Percentiles rank a stretch among this genome's conserved stretches.
Conservation (phyloP, 2,797 vertebrate species). For the Steatocranus sp. region DNA sequence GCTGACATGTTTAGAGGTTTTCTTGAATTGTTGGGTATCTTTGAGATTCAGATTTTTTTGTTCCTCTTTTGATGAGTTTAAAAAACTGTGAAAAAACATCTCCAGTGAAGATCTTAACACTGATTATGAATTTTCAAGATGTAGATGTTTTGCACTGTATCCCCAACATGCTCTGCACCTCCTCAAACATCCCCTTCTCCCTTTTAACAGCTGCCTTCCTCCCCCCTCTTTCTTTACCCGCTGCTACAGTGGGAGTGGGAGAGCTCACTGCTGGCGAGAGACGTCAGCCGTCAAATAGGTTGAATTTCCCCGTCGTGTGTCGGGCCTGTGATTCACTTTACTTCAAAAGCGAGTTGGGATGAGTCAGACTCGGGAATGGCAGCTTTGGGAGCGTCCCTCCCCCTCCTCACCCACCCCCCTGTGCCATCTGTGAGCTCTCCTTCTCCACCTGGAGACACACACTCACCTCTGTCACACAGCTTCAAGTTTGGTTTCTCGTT, state of each 20-base stretch:
- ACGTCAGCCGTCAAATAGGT: slow-evolving; percentile 36
- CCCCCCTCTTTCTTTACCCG: slow-evolving; percentile 23
- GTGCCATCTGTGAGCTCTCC: slow-evolving; percentile 57
- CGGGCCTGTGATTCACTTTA: slow-evolving; percentile 45
- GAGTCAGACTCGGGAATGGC: slow-evolving; percentile 37
- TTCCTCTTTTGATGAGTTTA: not conserved
- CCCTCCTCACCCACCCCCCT: not conserved
- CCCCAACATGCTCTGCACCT: slow-evolving; percentile 26
- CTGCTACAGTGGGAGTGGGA: slow-evolving; percentile 23
- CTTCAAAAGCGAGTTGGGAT: slow-evolving; percentile 39
- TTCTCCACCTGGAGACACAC: slow-evolving; percentile 20
- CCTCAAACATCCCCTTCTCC: slow-evolving; percentile 13
- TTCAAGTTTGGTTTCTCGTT: slow-evolving; percentile 20
- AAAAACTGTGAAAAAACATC: not conserved
- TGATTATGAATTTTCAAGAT: slow-evolving; percentile 16
- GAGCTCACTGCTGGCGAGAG: slow-evolving; percentile 43
- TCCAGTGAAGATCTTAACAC: not conserved
- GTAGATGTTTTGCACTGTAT: slow-evolving; percentile 29
- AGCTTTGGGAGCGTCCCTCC: not conserved
- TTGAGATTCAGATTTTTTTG: not conserved
- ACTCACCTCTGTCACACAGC: slow-evolving; percentile 62
- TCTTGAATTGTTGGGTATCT: not conserved
- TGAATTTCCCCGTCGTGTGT: slow-evolving; percentile 40
- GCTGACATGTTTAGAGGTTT: not conserved
- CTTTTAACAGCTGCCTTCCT: slow-evolving; percentile 53